These are phyloP conservation scores for Acropternis orthonyx DNA, from an alignment of 2,797 vertebrate genomes.

Conservation along the genomic window DNA sequence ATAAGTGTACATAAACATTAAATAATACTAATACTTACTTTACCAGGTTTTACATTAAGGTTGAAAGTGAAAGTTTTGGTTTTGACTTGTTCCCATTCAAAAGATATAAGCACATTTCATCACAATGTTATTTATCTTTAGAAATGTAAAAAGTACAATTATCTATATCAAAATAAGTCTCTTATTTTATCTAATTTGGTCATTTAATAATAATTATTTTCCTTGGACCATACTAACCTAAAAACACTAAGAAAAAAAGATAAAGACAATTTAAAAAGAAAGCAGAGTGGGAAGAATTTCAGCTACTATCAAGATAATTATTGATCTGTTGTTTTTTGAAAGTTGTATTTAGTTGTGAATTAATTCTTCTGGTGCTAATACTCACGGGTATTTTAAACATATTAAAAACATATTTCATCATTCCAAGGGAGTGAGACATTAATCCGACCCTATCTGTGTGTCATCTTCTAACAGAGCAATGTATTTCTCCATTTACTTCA, in stretches of 20 bases:
- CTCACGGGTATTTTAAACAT: background rate
- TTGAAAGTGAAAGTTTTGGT: background rate
- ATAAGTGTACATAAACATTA: background rate
- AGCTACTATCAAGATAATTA: background rate
- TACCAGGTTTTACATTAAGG: background rate
- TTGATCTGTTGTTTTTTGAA: background rate
- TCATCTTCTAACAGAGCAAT: background rate
- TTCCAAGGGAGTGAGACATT: background rate
- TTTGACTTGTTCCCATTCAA: background rate
- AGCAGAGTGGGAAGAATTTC: background rate
- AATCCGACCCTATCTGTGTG: fast-evolving
- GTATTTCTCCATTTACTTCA: background rate
- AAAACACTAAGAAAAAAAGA: background rate
- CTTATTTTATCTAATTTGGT: background rate
- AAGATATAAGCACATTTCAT: background rate
- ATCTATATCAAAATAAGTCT: background rate
- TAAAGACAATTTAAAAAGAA: background rate
- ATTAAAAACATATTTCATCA: background rate
- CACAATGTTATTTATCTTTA: background rate
- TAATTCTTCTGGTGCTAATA: background rate
- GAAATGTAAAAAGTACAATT: background rate
- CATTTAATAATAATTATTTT: background rate
- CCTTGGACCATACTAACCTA: background rate
- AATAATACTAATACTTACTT: background rate
- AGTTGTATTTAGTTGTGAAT: background rate